These are phyloP conservation scores for Lymantria dispar DNA, from an alignment of 2,888 invertebrate species.

Conservation along the genomic window DNA sequence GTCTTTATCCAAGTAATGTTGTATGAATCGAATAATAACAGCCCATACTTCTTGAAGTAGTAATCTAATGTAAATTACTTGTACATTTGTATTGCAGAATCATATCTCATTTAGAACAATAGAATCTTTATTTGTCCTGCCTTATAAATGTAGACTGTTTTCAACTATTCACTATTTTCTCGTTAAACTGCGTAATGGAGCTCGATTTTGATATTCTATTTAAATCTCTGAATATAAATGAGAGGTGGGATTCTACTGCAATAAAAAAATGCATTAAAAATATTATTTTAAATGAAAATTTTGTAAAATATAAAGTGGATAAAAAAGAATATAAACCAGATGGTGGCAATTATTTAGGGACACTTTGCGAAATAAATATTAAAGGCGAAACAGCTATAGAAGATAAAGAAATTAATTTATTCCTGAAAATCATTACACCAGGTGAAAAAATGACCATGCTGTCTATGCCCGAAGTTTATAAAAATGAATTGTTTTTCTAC, in stretches of 20 bases:
- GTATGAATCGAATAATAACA: not conserved
- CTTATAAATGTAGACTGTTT: not conserved
- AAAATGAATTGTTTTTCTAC: slow-evolving; percentile 40
- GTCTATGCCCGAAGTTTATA: slow-evolving; percentile 31
- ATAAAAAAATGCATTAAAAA: slow-evolving; percentile 26
- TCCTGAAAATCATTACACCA: slow-evolving; percentile 41
- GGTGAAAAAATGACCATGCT: slow-evolving; percentile 23
- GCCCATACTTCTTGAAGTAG: not conserved
- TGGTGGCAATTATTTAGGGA: slow-evolving; percentile 40
- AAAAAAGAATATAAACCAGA: slow-evolving; percentile 22
- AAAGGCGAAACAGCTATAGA: slow-evolving; percentile 33
- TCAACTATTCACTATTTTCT: not conserved
- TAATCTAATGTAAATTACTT: not conserved
- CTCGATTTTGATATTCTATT: not conserved
- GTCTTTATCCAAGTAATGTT: not conserved
- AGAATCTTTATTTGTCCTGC: not conserved
- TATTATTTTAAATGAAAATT: slow-evolving; percentile 36
- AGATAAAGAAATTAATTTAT: slow-evolving; percentile 40
- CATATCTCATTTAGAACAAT: not conserved
- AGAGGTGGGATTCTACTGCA: not conserved
- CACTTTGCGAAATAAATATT: slow-evolving; percentile 37
- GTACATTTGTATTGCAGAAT: not conserved
- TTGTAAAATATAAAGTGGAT: slow-evolving; percentile 17
- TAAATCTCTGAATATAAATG: not conserved
- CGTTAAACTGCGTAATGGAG: not conserved